Evolutionary conservation across 2,888 invertebrate species (phyloP).

Genomic region (Aelia acuminata): DNA sequence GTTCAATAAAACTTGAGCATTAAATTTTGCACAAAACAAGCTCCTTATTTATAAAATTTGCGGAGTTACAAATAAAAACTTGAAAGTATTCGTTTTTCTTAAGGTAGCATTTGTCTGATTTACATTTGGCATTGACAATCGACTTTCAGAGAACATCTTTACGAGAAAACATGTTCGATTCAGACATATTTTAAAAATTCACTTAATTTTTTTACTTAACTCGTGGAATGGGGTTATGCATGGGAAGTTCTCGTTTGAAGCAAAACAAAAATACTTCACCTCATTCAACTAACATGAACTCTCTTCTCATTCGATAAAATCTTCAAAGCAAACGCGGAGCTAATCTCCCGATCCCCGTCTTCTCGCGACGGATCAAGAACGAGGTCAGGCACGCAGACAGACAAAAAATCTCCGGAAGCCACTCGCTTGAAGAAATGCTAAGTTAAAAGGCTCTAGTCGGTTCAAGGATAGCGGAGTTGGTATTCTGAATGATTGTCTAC

Average conservation of each 20-base stretch:
- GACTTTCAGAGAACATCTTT: too few relatives aligned
- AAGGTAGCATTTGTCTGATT: too few relatives aligned
- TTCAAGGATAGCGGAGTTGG: background rate
- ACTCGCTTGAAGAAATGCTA: background rate
- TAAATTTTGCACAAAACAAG: too few relatives aligned
- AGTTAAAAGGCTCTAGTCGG: background rate
- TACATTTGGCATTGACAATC: too few relatives aligned
- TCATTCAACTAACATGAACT: background rate
- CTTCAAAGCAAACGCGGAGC: background rate
- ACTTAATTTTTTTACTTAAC: too few relatives aligned
- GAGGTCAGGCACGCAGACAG: background rate
- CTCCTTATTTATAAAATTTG: too few relatives aligned
- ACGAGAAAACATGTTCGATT: too few relatives aligned
- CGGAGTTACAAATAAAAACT: too few relatives aligned
- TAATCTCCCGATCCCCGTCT: background rate
- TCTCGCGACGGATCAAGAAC: background rate
- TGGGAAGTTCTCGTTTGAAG: background rate
- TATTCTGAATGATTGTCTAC: background rate
- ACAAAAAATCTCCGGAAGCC: slow-evolving; percentile 6
- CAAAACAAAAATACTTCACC: background rate
- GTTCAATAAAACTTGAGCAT: too few relatives aligned
- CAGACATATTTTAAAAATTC: too few relatives aligned
- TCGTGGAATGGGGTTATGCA: too few relatives aligned
- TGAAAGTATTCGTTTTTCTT: too few relatives aligned
- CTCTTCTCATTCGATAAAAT: background rate